phyloP scores from a whole-genome alignment of 1,140 invertebrate species.

The Mamestra configurata region DNA sequence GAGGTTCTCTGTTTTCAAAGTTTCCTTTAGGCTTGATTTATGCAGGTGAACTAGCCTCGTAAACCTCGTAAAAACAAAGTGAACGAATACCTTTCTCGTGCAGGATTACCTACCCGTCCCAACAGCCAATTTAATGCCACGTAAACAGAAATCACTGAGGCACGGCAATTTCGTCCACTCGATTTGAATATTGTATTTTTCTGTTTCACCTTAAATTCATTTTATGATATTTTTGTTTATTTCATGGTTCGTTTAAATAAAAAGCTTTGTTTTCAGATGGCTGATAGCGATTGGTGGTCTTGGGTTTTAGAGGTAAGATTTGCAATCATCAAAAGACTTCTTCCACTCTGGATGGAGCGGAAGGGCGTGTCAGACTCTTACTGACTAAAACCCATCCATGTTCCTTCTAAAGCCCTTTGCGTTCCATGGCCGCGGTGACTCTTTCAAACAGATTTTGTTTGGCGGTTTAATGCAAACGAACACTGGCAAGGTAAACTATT shows the following conservation, averaged over 20 bases:
- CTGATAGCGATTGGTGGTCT: no score
- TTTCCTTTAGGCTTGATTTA: slow-evolving; percentile 32
- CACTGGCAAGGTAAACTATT: no score
- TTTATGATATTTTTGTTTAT: slow-evolving; percentile 1
- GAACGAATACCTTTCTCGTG: slow-evolving; percentile 40
- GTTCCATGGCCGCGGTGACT: no score
- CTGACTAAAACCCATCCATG: no score
- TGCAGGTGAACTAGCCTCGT: slow-evolving; percentile 35
- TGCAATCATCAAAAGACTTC: no score
- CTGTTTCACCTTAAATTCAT: slow-evolving; percentile 23
- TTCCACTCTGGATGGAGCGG: no score
- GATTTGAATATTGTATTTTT: slow-evolving; percentile 47
- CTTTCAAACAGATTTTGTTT: no score
- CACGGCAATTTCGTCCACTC: slow-evolving; percentile 4
- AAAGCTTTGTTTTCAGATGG: not conserved
- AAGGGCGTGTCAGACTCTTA: no score
- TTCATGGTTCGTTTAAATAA: not conserved
- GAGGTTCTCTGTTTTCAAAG: slow-evolving; percentile 26
- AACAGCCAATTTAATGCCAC: slow-evolving; percentile 45
- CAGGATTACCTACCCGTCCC: slow-evolving; percentile 9
- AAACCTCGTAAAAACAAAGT: slow-evolving; percentile 33
- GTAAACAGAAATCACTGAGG: slow-evolving; percentile 45
- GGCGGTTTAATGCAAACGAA: no score
- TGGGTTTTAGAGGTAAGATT: no score
- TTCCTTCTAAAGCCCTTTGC: no score